These are phyloP conservation scores for Parochlus steinenii DNA, from an alignment of 2,888 invertebrate species.

Conservation along the genomic window DNA sequence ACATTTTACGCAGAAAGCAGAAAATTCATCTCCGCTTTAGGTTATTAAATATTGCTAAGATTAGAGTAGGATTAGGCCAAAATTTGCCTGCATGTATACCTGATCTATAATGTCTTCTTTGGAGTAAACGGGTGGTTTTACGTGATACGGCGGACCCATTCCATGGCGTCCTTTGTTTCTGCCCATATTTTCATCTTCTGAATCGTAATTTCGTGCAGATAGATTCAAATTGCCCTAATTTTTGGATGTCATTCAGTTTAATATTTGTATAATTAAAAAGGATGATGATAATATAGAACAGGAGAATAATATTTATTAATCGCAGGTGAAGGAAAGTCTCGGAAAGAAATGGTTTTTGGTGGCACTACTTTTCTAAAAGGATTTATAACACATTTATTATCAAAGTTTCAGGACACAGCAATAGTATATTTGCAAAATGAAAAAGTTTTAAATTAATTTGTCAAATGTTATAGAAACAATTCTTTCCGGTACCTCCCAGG, in stretches of 20 bases:
- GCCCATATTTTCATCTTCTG: slow-evolving; percentile 65
- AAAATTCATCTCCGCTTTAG: too few species aligned
- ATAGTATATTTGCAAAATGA: neutral
- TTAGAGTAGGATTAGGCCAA: too few species aligned
- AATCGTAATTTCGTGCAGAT: slow-evolving; percentile 57
- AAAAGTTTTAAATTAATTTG: slow-evolving; percentile 1
- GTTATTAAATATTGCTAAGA: too few species aligned
- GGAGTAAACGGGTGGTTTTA: slow-evolving; percentile 46
- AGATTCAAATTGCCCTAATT: slow-evolving; percentile 56
- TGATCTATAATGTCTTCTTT: slow-evolving; percentile 75
- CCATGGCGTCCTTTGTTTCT: slow-evolving; percentile 43
- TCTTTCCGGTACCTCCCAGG: too few species aligned
- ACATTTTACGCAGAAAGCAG: too few species aligned
- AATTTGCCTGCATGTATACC: slow-evolving; percentile 17
- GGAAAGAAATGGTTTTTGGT: too few species aligned
- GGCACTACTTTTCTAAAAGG: too few species aligned
- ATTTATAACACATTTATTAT: neutral
- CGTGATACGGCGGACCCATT: slow-evolving; percentile 25
- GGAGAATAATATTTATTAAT: too few species aligned
- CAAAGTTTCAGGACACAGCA: neutral
- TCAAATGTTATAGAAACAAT: too few species aligned
- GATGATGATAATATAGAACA: too few species aligned
- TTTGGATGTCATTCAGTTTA: neutral
- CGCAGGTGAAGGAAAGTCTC: too few species aligned
- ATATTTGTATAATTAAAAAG: neutral